Conservation (phyloP, 1,140 invertebrate genomes). For the Dysdera silvatica region DNA sequence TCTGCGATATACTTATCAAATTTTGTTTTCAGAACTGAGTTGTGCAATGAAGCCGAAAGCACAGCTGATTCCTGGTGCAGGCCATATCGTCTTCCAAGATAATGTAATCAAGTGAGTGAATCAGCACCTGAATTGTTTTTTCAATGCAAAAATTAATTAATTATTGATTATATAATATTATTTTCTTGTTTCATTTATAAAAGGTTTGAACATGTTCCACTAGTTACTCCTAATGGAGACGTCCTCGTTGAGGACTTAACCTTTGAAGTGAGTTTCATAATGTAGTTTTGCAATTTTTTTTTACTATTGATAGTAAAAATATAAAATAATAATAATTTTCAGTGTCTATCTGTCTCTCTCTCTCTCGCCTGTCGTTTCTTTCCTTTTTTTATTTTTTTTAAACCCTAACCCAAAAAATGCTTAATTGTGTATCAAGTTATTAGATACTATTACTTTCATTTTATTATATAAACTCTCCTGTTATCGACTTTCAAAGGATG, state of each 20-base stretch:
- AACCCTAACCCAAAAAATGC: too few species aligned
- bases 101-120: constrained; percentile 62
- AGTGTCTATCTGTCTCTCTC: too few species aligned
- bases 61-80: constrained; percentile 56
- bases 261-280: constrained; percentile 59
- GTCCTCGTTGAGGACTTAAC: constrained; percentile 77
- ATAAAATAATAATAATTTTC: too few species aligned
- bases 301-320: too few species aligned
- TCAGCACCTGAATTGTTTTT: neutral
- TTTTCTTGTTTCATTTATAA: neutral
- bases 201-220: constrained; percentile 79
- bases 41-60: too few species aligned
- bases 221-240: constrained; percentile 96
- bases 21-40: too few species aligned
- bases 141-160: neutral
- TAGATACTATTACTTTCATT: too few species aligned
- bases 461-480: too few species aligned
- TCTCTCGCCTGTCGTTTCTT: too few species aligned
- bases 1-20: neutral
- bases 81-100: constrained; percentile 74
- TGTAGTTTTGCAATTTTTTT: neutral
- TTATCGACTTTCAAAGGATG: too few species aligned
- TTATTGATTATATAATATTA: neutral
- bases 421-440: too few species aligned
- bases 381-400: too few species aligned